Percentiles rank a stretch among this genome's conserved stretches.
Evolutionary conservation across 1,140 invertebrate species (phyloP).

Genomic region (Hetaerina americana): DNA sequence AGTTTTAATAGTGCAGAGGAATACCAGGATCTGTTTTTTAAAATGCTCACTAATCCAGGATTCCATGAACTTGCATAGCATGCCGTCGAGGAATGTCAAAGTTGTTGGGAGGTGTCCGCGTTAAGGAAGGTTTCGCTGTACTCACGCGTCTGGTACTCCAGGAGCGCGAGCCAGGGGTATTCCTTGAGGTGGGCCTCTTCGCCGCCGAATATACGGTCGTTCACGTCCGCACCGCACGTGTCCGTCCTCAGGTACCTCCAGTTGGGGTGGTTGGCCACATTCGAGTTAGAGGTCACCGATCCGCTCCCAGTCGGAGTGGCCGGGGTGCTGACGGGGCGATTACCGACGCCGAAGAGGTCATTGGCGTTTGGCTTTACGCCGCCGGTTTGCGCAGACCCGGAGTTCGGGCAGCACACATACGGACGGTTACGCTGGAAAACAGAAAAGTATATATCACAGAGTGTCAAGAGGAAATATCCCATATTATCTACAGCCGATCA

Average conservation of each 20-base stretch:
- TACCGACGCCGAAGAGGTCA: neutral
- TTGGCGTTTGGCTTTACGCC: neutral
- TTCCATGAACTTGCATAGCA: too few species aligned
- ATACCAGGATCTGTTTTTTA: too few species aligned
- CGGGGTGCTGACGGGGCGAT: neutral
- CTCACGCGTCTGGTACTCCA: constrained; percentile 10
- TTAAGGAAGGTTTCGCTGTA: too few species aligned
- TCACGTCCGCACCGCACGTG: neutral
- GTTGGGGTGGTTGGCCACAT: neutral
- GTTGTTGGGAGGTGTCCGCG: too few species aligned
- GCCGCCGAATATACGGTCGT: neutral
- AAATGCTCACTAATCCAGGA: too few species aligned
- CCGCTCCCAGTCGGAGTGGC: too few species aligned
- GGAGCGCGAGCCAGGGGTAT: constrained; percentile 32
- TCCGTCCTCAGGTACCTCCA: neutral
- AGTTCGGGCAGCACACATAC: neutral
- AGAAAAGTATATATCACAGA: too few species aligned
- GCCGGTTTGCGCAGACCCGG: too few species aligned
- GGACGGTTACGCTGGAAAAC: neutral
- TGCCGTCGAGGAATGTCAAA: too few species aligned
- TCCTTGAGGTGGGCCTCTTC: constrained; percentile 20
- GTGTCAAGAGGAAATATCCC: too few species aligned
- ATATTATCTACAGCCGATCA: too few species aligned
- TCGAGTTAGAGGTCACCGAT: neutral
- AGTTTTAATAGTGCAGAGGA: too few species aligned